Base-by-base conservation (phyloP, 2,888 invertebrate species). In the Ochlodes sylvanus region DNA sequence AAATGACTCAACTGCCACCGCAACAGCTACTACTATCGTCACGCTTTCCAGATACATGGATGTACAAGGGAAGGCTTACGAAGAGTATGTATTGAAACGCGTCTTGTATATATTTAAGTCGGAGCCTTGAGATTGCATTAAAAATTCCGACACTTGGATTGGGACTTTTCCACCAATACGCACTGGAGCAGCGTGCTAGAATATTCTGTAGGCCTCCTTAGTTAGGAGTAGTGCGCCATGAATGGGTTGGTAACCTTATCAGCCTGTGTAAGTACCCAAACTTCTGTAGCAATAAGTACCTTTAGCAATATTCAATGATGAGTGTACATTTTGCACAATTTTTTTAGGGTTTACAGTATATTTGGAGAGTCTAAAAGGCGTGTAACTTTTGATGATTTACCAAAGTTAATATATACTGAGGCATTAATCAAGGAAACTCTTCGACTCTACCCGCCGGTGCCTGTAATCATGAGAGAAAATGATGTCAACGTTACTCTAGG, bases 1-100 rank as follows among this genome's bases (percentile, higher is more conserved):
- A 0, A 84, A 83, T 0, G 88, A 87, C 32, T 86, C 88, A 0
- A 81, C 87, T 0, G 80, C 87, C 0, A 78, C 83, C 0, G 82
- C 77, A 0, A 72, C 76, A 1, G 74, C 78, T 2, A 87, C 82
- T 63, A 77, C 79, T 0, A 63, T 76, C 1, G 67, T 79, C 6
- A 68, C 87, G 73, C 68, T 88, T 52, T 77, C 87, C 2, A 75
- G 75, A 32, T 72, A 85, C 41, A 78, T 73, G 7, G 76, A 82
- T 7, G 72, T 84, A 0, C 86, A 86, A 63, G 77, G 83, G 10
- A 86, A 80, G 42, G 76, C 81, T 21, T 81, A 79, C 57, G 69
- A 79, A 14, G 85, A 85, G 85, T 85, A 68, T 78, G 83, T 72
- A 7, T n/a, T 55, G 7, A 15, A 17, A 27, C 5, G n/a, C n/a